Evolutionary conservation across 2,113 vertebrate genomes (phyloP).

Genomic region (Archocentrus centrarchus): DNA sequence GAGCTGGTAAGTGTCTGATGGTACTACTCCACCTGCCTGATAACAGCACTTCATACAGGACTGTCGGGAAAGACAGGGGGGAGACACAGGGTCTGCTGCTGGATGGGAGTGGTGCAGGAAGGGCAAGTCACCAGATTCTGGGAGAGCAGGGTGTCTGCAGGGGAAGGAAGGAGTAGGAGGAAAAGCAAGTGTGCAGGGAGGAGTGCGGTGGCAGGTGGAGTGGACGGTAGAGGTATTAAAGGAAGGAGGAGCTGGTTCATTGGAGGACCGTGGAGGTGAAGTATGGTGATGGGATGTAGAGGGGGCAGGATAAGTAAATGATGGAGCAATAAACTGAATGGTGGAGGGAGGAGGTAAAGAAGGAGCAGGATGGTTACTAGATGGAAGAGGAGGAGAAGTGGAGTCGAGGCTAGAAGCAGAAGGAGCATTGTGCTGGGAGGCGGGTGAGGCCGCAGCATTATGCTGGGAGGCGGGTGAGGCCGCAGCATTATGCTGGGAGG

Average conservation of each 20-base stretch:
- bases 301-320: constrained; percentile 8
- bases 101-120: constrained; percentile 4
- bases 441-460: constrained; percentile 40
- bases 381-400: constrained; percentile 50
- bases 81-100: constrained; percentile 63
- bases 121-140: neutral
- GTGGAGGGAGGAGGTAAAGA: neutral
- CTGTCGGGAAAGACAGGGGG: constrained; percentile 52
- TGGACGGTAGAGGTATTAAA: neutral
- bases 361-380: neutral
- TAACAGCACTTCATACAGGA: constrained; percentile 70
- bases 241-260: neutral
- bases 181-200: neutral
- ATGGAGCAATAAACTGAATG: neutral
- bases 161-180: constrained; percentile 20
- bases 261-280: neutral
- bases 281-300: constrained; percentile 65
- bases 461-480: neutral
- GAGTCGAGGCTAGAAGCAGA: constrained; percentile 24
- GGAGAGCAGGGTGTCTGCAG: constrained; percentile 1
- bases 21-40: constrained; percentile 77
- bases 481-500: constrained; percentile 69
- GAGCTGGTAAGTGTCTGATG: constrained; percentile 86
- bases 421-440: constrained; percentile 68
- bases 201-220: neutral